Base-by-base conservation (phyloP, 1,140 invertebrate genomes). In the Eciton burchellii region DNA sequence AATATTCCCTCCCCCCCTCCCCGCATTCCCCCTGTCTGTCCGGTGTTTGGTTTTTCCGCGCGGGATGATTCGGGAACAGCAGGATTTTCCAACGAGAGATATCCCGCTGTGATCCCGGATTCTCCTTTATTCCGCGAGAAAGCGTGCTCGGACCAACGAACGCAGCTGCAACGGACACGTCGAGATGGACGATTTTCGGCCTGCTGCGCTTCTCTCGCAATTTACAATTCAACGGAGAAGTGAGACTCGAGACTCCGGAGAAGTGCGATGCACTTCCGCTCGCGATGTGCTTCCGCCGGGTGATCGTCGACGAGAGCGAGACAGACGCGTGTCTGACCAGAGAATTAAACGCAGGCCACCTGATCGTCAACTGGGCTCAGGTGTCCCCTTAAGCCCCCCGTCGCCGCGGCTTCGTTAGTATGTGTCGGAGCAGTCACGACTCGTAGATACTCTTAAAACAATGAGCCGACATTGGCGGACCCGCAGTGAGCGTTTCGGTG, bases 391-490 rank as follows among this genome's bases (percentile, higher is more conserved):
- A 82, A 88, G 81, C 60, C 65, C 74, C 76, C 66, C 62, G 47
- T 62, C 63, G 57, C n/a, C 6, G 65, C 59, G 79, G 71, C 76
- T 85, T 82, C 84, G 71, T 88, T 81, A 84, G 83, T 88, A 88
- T 84, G 86, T 79, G 85, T 81, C 82, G 45, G 84, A 71, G 85
- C 82, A 79, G 56, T 52, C 65, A 70, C 60, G 66, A 66, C 83
- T 83, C 74, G 83, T 81, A 85, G 87, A 87, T 81, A 88, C 88
- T 91, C 92, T 93, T 90, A 92, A 92, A 92, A 93, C 91, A 92
- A 92, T 92, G 86, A 89, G 91, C 87, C 88, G 85, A 90, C 85
- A 86, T 89, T 81, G 90, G 65, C 83, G 86, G 81, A 66, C 85
- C 83, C 60, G 81, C 91, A 92, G 91, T 92, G 72, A 87, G 79